Evolutionary conservation across 2,888 invertebrate species (phyloP), one percentile per base, ranked within the genome.

Genomic region (Drepana falcataria): DNA sequence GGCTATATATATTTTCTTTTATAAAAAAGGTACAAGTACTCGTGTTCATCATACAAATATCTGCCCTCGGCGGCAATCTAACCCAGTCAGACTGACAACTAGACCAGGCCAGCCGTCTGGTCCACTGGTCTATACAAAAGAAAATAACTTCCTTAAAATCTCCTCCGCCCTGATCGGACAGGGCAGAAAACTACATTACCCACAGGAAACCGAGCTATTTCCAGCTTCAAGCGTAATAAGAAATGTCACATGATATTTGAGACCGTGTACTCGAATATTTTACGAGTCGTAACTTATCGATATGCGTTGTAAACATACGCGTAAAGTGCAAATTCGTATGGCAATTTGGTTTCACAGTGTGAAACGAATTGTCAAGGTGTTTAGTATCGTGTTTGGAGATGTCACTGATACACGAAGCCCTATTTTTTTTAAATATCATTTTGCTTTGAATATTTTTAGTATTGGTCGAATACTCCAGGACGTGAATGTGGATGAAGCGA

Each of bases 371-470:
- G 62, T 47, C 55, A 53, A 48, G 48, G 60, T 62, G 57, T 58
- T 59, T 61, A 68, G 82, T 83, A 82, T 81, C 83, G 71, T 71
- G 77, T 81, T 80, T 73, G 71, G 73, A 71, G 71, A 59, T 65
- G 83, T 77, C 79, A 83, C 81, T 75, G 85, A 84, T 81, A 83
- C 80, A 76, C 74, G 77, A 83, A 73, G 80, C 77, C 67, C 71
- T 69, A 69, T 74, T 78, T 76, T 76, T 71, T 72, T 73, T 66
- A 75, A 76, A 71, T 62, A 71, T 76, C 81, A 76, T 77, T 70
- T 63, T 21, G 21, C 21, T 21, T 70, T 64, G 59, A 63, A 66
- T 62, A 63, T 65, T 71, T 74, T 73, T 62, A 61, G 59, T 44
- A 9, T 6, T 40, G 40, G 7, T 40, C 7, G 7, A 7, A 7